Evolutionary conservation across 2,113 vertebrate genomes (phyloP), one percentile per base, ranked within the genome.

Genomic region (Amblyopsis rosae): DNA sequence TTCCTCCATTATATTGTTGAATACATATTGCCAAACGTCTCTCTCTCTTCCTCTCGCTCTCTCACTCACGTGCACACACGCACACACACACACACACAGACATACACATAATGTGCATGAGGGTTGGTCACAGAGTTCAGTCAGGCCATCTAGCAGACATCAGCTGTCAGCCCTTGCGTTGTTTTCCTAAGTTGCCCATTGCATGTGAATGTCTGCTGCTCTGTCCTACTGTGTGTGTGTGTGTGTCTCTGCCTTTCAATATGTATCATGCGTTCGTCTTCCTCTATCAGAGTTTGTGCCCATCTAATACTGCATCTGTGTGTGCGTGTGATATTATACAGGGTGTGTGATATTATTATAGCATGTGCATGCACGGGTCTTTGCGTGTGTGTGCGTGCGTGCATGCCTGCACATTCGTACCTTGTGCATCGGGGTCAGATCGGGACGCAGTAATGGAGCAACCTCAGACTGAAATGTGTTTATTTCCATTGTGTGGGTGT

Each of bases 101-200:
- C 47, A 12, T 51, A 69, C 33, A n/a, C 62, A 70, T 67, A 77
- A 74, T 65, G 65, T 32, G 77, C 66, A 58, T 66, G n/a, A 11
- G 33, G 19, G 72, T 13, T 48, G 62, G 57, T 63, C 55, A 59
- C 4, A 47, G 69, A 55, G 67, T 80, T 72, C 72, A 71, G 54
- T 64, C 51, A 19, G 57, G 64, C 61, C 47, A 26, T 77, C 80
- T 79, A 81, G 72, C 79, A 80, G 76, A 68, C 65, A 73, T 90
- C 84, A 85, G 85, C 86, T 89, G 85, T 69, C 66, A 66, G 55
- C 15, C 48, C 13, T 16, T 54, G n/a, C 9, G 33, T 54, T 41
- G 32, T 32, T 70, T 68, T 69, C 1, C 55, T 54, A 59, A 54
- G 16, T 58, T 41, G 35, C 35, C 35, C 35, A 8, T 46, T 53